Evolutionary conservation across 2,113 vertebrate genomes (phyloP), one percentile per base, ranked within the genome.

Genomic region (Propithecus coquereli): DNA sequence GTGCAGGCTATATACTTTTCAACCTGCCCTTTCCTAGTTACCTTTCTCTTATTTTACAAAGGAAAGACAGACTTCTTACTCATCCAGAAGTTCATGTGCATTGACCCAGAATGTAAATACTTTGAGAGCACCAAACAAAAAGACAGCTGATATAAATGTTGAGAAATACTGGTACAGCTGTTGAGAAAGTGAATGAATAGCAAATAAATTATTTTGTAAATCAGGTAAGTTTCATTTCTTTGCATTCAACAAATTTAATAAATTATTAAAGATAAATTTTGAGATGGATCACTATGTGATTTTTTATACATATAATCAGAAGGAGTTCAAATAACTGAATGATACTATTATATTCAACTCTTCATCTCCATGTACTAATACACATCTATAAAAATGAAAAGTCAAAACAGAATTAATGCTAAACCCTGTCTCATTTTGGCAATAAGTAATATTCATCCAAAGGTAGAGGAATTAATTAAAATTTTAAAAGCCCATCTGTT

Each of bases 381-480:
- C 32, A 68, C 27, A 68, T 63, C 23, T 68, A 47, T 65, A 88
- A 87, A 85, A 76, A 54, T 23, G 2, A 94, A 92, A 71, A 90
- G 32, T 57, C 27, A 52, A 88, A 89, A 50, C 32, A 76, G 4
- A 74, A 89, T 88, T 57, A 81, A 54, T n/a, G 65, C 57, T 68
- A 94, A 84, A 63, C 3, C 12, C 50, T 47, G 22, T 59, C 43
- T 91, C 23, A 45, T 45, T 93, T 66, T 92, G 40, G 30, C 37
- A 96, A 61, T 79, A 71, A 86, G 22, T 63, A 87, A 59, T 43
- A 65, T 71, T 89, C 40, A 87, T 66, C 22, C 68, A 50, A 84
- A 93, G 18, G 13, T 52, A 74, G 70, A 71, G 65, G 32, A 83
- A 89, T 63, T 76, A 94, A 92, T 91, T 96, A 94, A 91, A 90